Base-by-base conservation (phyloP, 2,888 invertebrate genomes). In the Gisinianus flammeolus region DNA sequence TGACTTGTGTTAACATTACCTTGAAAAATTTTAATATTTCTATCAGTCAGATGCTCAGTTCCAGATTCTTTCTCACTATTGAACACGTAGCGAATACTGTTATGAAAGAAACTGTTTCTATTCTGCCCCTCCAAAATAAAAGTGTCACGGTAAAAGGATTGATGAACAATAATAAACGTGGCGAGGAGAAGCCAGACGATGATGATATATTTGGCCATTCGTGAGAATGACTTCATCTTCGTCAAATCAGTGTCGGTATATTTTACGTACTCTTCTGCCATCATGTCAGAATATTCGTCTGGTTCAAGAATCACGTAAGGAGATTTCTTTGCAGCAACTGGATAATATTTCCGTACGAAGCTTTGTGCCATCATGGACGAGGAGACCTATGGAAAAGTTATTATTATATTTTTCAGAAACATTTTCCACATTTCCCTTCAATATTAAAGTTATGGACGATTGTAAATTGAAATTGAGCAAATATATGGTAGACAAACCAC, bases 261-360 rank as follows among this genome's bases (percentile, higher is more conserved):
- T 22, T 44, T 74, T 12, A 74, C 74, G 44, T 66, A 44, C 35
- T 74, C 74, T 66, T 74, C 74, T 8, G 64, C 33, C 74, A 74
- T 74, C 74, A 74, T 74, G 33, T 64, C 62, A 19, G 64, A 31
- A 28, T 74, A 74, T 66, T 74, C 74, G 26, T 66, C 74, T 10
- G 74, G 74, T 35, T 74, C 74, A 6, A 74, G 66, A 66, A 74
- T 74, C 28, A 74, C 74, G 66, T 74, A 74, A 24, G 74, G 74
- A 3, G 74, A 74, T 66, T 74, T 74, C 66, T 66, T 74, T 8
- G 33, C 66, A 28, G 74, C 74, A 19, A 35, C 35, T 24, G 74
- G 74, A 64, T 74, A 74, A 66, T 74, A 74, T 66, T 74, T 74
- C 22, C 71, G 71, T 3, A 12, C 22, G 19, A 72, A 72, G 33